These are phyloP conservation scores for Picus viridis DNA, from an alignment of 2,797 vertebrate genomes.

Conservation along the genomic window DNA sequence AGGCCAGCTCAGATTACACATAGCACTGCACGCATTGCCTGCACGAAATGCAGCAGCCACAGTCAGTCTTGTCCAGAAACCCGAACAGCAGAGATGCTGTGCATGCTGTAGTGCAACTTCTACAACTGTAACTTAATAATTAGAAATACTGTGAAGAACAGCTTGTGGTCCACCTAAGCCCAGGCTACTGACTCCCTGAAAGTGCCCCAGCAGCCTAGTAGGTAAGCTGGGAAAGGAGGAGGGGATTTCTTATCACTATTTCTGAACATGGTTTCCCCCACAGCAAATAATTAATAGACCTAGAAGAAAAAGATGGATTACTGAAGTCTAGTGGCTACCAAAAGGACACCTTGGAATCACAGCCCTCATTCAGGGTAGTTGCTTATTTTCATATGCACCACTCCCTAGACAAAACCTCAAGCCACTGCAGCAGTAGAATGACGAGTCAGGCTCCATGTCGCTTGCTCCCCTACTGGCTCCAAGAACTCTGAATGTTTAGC, in stretches of 20 bases:
- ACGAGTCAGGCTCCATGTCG: neutral
- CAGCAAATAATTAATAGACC: neutral
- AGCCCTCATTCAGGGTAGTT: neutral
- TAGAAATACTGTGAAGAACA: neutral
- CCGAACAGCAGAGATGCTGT: neutral
- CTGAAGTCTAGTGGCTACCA: neutral
- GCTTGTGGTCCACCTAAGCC: neutral
- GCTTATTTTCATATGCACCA: neutral
- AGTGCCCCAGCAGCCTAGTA: neutral
- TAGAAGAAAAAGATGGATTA: neutral
- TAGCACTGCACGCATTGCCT: neutral
- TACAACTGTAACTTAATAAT: constrained; percentile 9
- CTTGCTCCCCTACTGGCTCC: neutral
- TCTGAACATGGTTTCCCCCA: neutral
- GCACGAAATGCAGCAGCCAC: neutral
- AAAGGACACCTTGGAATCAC: neutral
- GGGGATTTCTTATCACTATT: neutral
- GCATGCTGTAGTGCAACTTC: neutral
- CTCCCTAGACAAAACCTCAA: neutral
- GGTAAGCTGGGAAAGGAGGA: neutral
- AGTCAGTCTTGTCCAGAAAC: constrained; percentile 4
- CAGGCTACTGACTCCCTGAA: neutral
- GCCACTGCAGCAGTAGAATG: neutral
- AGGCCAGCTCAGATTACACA: neutral
- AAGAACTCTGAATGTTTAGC: neutral